Evolutionary conservation across 2,797 vertebrate species (phyloP).

Genomic region (Parotocinclus haroldoi): DNA sequence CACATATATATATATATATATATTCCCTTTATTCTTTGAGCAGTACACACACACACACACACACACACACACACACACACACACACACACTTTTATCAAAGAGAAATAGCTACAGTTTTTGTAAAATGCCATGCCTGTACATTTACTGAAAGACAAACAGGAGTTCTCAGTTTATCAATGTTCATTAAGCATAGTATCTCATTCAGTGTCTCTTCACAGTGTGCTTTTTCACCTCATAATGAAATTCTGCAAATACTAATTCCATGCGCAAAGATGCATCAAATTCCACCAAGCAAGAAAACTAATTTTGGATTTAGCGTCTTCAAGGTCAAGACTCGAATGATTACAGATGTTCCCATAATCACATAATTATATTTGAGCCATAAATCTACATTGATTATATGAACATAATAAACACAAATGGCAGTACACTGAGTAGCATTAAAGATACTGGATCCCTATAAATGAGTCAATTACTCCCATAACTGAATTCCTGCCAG

Average conservation of each 20-base stretch:
- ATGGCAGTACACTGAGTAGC: slow-evolving; percentile 7
- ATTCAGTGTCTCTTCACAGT: neutral
- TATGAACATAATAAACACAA: slow-evolving; percentile 21
- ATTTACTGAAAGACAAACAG: too few relatives aligned
- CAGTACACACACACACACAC: too few relatives aligned
- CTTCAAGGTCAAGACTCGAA: slow-evolving; percentile 22
- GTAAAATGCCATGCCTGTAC: too few relatives aligned
- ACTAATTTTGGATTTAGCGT: neutral
- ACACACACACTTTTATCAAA: too few relatives aligned
- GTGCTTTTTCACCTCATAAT: neutral
- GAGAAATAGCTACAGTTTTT: too few relatives aligned
- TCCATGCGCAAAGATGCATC: neutral
- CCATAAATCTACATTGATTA: slow-evolving; percentile 29
- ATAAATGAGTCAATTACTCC: slow-evolving; percentile 33
- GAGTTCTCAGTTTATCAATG: too few relatives aligned
- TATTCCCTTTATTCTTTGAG: too few relatives aligned
- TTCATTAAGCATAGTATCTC: too few relatives aligned
- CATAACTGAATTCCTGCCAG: slow-evolving; percentile 35
- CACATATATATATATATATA: too few relatives aligned
- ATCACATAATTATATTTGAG: slow-evolving; percentile 22
- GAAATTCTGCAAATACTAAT: neutral
- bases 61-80: too few relatives aligned
- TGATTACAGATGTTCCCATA: slow-evolving; percentile 26
- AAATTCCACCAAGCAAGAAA: neutral
- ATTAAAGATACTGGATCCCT: slow-evolving; percentile 24